Conservation (phyloP, 2,113 vertebrate genomes). For the Ammodytes marinus region DNA sequence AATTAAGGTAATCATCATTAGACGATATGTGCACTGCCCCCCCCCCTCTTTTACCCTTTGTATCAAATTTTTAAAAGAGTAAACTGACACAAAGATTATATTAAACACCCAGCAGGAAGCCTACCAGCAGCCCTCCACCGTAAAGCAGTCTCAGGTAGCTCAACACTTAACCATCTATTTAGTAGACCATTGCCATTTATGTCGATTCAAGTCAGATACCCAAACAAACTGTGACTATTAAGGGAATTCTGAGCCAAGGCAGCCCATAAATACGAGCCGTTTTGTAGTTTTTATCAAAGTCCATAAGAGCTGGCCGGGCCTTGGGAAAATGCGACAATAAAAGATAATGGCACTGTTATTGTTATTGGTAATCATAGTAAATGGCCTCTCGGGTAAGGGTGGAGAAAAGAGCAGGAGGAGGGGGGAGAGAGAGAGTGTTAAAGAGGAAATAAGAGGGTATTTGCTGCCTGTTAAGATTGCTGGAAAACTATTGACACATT, state of each 20-base stretch:
- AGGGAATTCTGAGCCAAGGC: conserved; percentile 40
- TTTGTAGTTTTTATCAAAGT: conserved; percentile 70
- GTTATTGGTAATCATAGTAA: conserved; percentile 78
- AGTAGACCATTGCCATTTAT: conserved; percentile 66
- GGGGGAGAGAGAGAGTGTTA: conserved; percentile 20
- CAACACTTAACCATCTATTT: conserved; percentile 62
- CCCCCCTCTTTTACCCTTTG: conserved; percentile 16
- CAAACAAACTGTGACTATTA: conserved; percentile 63
- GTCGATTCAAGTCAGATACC: conserved; percentile 53
- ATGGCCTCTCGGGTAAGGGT: conserved; percentile 63
- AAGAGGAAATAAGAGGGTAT: conserved; percentile 32
- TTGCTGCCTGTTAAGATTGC: conserved; percentile 18
- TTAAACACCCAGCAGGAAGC: conserved; percentile 43
- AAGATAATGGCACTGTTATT: conserved; percentile 78
- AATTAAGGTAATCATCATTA: conserved; percentile 37
- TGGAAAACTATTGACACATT: conserved; percentile 40
- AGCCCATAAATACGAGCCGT: conserved; percentile 57
- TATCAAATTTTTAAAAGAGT: conserved; percentile 20
- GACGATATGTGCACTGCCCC: background rate
- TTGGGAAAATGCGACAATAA: conserved; percentile 73
- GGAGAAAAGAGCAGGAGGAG: conserved; percentile 30
- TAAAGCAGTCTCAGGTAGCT: conserved; percentile 53
- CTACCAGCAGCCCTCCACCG: conserved; percentile 34
- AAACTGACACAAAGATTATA: conserved; percentile 41
- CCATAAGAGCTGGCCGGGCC: conserved; percentile 51